These are phyloP conservation scores for Romanogobio albipinnatus DNA, from an alignment of 2,113 vertebrate genomes.

Conservation along the genomic window DNA sequence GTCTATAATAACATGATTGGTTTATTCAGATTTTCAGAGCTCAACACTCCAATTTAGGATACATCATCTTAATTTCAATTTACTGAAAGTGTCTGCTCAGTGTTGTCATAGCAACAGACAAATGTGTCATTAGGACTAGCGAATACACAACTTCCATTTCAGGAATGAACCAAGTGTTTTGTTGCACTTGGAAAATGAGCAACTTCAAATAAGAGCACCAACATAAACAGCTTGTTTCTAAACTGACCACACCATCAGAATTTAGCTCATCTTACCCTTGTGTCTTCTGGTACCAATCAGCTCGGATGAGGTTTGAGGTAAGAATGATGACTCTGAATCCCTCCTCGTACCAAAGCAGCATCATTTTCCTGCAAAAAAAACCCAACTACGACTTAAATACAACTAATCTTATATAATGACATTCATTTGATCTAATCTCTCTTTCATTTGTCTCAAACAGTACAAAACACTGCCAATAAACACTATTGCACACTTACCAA, in stretches of 20 bases:
- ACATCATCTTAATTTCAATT: slow-evolving; percentile 54
- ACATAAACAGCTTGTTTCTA: slow-evolving; percentile 1
- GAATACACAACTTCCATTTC: slow-evolving; percentile 11
- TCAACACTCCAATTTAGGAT: slow-evolving; percentile 38
- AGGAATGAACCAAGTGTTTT: slow-evolving; percentile 38
- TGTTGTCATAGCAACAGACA: slow-evolving; percentile 59
- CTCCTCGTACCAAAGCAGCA: slow-evolving; percentile 93
- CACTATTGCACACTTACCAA: neutral
- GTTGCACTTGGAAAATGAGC: slow-evolving; percentile 6
- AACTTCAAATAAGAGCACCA: neutral
- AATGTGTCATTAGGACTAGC: slow-evolving; percentile 37
- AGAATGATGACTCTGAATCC: slow-evolving; percentile 93
- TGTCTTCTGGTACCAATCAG: slow-evolving; percentile 97
- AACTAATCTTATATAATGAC: neutral
- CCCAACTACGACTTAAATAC: neutral
- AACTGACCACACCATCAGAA: neutral
- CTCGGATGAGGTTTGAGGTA: slow-evolving; percentile 94
- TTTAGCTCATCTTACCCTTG: slow-evolving; percentile 84
- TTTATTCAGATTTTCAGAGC: slow-evolving; percentile 22
- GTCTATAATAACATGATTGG: slow-evolving; percentile 2
- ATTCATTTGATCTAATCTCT: neutral
- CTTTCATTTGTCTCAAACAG: neutral
- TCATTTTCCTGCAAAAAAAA: slow-evolving; percentile 89
- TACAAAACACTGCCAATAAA: neutral
- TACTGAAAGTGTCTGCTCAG: slow-evolving; percentile 43